phyloP scores from a whole-genome alignment of 23 tunicate genomes.

The Ascidia mentula region DNA sequence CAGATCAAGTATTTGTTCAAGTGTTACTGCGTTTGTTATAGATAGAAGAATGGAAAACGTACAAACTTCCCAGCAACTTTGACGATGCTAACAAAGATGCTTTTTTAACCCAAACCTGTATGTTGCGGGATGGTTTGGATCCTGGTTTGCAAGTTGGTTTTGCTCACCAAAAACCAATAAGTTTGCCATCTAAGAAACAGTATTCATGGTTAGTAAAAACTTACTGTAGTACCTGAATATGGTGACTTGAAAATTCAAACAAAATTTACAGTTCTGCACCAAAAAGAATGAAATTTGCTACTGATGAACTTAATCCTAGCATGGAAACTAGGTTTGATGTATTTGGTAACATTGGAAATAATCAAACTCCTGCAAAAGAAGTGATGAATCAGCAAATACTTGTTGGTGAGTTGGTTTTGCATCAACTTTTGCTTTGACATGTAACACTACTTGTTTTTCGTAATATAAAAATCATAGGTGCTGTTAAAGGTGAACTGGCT shows the following conservation, averaged over 20 bases:
- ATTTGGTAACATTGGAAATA: not conserved
- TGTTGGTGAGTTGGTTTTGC: not conserved
- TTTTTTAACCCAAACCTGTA: not conserved
- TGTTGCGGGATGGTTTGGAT: slow-evolving; percentile 1
- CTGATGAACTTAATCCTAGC: not conserved
- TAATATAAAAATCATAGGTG: slow-evolving; percentile 22
- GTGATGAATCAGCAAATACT: not conserved
- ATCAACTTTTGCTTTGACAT: not conserved
- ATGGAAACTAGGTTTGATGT: not conserved
- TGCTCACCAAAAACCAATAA: not conserved
- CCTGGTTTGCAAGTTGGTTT: slow-evolving; percentile 8
- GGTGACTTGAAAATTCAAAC: not conserved
- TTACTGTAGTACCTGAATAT: not conserved
- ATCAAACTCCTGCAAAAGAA: not conserved
- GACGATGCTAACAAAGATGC: not conserved
- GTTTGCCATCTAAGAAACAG: not conserved
- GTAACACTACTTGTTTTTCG: not conserved
- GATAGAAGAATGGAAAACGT: slow-evolving; percentile 16
- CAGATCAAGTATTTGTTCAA: too few relatives aligned
- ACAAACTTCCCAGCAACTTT: slow-evolving; percentile 6
- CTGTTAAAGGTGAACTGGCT: slow-evolving; percentile 54
- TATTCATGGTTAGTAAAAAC: not conserved
- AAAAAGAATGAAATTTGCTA: not conserved
- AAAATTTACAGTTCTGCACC: not conserved
- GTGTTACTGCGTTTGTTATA: too few relatives aligned